Base-by-base conservation (phyloP, 2,888 invertebrate species). In the Microplitis deprimator region DNA sequence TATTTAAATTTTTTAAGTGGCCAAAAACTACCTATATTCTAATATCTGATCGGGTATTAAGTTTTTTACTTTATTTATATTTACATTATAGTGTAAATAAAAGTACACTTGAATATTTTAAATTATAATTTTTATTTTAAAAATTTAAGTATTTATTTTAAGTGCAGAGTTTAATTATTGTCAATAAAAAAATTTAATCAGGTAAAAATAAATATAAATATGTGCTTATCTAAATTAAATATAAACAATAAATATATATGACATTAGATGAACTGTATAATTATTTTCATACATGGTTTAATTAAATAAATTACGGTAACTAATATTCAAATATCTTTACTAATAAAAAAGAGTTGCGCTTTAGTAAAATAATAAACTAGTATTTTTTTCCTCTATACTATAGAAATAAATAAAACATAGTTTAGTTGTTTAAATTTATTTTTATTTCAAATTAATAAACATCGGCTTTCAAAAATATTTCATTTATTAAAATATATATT, bases 241-340 rank as follows among this genome's bases (percentile, higher is more conserved):
- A 13, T 4, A 50, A 50, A 50, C 8, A 50, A 50, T 39, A 68
- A 68, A n/a, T 39, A 39, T 68, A n/a, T 68, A 39, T n/a, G 6
- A 39, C n/a, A 77, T 74, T 74, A 65, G 73, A 80, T 79, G 77
- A 75, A 76, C 64, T 80, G 78, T 79, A 74, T 77, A 77, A 78
- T 81, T 81, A 80, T 80, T 82, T 82, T 81, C 81, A 80, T 81
- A 82, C 78, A 77, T 81, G 77, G 79, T 80, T 81, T 81, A 76
- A 79, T 81, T 79, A 80, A 78, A 77, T 76, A 76, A 73, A 71
- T 76, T 76, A 74, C 67, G 74, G 75, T 71, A 74, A 75, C 67
- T 64, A 67, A 41, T 74, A 59, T 75, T 64, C 59, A 59, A 59
- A 29, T 29, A 29, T 29, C 29, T 29, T 29, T 29, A 29, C 29